Percentiles rank a stretch among this genome's conserved stretches.
phyloP scores from a whole-genome alignment of 2,888 invertebrate species.

The Maniola hyperantus region DNA sequence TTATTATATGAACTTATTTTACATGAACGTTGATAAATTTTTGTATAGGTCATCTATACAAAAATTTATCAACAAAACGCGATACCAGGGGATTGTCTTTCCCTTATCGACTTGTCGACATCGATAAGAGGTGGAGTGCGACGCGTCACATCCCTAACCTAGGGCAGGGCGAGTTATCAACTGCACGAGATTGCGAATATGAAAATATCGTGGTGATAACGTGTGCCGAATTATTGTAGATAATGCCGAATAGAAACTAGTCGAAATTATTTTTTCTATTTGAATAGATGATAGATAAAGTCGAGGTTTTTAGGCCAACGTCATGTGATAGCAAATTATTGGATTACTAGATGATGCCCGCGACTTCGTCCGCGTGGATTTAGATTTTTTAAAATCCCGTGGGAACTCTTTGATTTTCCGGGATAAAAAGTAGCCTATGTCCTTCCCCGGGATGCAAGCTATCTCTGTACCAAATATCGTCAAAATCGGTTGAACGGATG shows the following conservation, averaged over 20 bases:
- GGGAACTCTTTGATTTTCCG: too few relatives aligned
- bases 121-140: conserved; percentile 35
- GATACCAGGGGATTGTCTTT: conserved; percentile 24
- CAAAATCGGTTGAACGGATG: too few relatives aligned
- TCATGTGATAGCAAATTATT: background rate
- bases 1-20: too few relatives aligned
- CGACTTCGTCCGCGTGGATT: too few relatives aligned
- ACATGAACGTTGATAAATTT: too few relatives aligned
- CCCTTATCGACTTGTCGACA: conserved; percentile 37
- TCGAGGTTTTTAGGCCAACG: conserved; percentile 5
- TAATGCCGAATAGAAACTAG: conserved; percentile 48
- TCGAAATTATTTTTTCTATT: conserved; percentile 37
- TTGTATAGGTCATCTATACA: background rate
- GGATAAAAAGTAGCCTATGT: too few relatives aligned
- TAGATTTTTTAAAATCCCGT: too few relatives aligned
- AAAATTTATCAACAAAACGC: background rate
- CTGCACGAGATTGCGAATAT: conserved; percentile 72
- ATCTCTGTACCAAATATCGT: too few relatives aligned
- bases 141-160: conserved; percentile 61
- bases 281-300: conserved; percentile 22
- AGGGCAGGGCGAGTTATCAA: conserved; percentile 74
- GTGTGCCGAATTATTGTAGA: conserved; percentile 69
- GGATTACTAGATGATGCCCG: too few relatives aligned
- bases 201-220: conserved; percentile 63
- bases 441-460: too few relatives aligned